A percentile compares a stretch with the other conserved stretches of the same genome.
phyloP scores from a whole-genome alignment of 2,888 invertebrate species.

The Drosophila stalkeri region DNA sequence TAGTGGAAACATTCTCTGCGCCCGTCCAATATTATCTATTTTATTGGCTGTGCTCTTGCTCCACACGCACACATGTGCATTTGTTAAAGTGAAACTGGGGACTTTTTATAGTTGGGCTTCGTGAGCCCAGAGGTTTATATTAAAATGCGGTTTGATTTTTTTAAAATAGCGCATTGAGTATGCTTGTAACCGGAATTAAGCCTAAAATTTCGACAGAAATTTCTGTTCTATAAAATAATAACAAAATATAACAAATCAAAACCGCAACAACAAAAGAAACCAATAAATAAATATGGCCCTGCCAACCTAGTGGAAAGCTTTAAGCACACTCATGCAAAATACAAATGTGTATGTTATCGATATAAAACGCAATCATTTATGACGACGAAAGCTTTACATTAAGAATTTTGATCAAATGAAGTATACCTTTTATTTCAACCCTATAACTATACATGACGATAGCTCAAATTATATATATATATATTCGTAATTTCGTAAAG shows the following conservation, averaged over 20 bases:
- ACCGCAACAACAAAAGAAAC: conserved; percentile 66
- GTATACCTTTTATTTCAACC: neutral
- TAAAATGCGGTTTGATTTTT: neutral
- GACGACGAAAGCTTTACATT: neutral
- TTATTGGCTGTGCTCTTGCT: conserved; percentile 13
- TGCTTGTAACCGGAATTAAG: conserved; percentile 35
- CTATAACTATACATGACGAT: neutral
- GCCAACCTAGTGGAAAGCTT: conserved; percentile 49
- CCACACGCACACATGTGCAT: conserved; percentile 45
- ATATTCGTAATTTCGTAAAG: too few species aligned
- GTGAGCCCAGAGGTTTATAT: neutral
- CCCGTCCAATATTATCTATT: conserved; percentile 16
- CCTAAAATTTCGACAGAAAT: conserved; percentile 41
- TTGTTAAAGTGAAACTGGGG: neutral
- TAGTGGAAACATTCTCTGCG: conserved; percentile 34
- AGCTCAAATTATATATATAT: too few species aligned
- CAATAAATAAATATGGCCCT: conserved; percentile 56
- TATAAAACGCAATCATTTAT: neutral
- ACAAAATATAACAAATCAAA: conserved; percentile 70
- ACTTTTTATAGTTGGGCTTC: conserved; percentile 6
- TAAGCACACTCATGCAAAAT: conserved; percentile 9
- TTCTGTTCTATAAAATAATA: conserved; percentile 50
- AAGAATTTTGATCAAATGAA: neutral
- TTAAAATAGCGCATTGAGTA: conserved; percentile 21
- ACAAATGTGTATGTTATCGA: conserved; percentile 26